Conservation (phyloP, 2,888 invertebrate species). For the Drosophila affinis region DNA sequence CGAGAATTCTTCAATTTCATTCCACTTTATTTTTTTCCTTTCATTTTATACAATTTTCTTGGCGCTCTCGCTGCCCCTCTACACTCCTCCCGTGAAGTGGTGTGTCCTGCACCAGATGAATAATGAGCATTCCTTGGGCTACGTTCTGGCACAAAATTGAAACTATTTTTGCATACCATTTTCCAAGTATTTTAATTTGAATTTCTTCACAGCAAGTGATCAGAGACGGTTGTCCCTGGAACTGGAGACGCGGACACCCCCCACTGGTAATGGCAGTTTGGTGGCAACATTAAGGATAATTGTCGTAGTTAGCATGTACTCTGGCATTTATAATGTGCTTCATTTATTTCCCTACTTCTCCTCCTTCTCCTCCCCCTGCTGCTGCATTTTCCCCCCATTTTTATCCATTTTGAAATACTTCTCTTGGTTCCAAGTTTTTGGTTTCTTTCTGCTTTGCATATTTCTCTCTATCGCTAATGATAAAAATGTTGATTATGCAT, state of each 20-base stretch:
- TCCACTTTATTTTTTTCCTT: slow-evolving; percentile 1
- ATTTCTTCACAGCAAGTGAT: slow-evolving; percentile 75
- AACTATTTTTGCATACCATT: slow-evolving; percentile 80
- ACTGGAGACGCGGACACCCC: neutral
- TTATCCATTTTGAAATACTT: slow-evolving; percentile 48
- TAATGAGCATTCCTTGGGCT: slow-evolving; percentile 76
- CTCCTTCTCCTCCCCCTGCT: slow-evolving; percentile 11
- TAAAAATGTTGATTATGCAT: slow-evolving; percentile 78
- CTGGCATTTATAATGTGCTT: slow-evolving; percentile 79
- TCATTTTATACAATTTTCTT: slow-evolving; percentile 9
- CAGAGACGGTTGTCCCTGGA: slow-evolving; percentile 39
- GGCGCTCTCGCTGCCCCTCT: neutral
- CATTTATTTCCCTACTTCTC: slow-evolving; percentile 64
- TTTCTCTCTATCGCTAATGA: slow-evolving; percentile 52
- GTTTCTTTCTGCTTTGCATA: slow-evolving; percentile 61
- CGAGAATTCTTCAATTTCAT: slow-evolving; percentile 31
- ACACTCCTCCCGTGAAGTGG: neutral
- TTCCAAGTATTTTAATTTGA: slow-evolving; percentile 77
- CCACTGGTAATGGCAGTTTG: slow-evolving; percentile 68
- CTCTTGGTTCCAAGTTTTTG: slow-evolving; percentile 10
- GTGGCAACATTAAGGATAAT: slow-evolving; percentile 78
- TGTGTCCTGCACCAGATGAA: slow-evolving; percentile 38
- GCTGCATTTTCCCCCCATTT: slow-evolving; percentile 5
- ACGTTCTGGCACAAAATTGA: slow-evolving; percentile 71
- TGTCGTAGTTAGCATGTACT: slow-evolving; percentile 78